Base-by-base conservation (phyloP, 1,140 invertebrate genomes). In the Lepidurus couesii region DNA sequence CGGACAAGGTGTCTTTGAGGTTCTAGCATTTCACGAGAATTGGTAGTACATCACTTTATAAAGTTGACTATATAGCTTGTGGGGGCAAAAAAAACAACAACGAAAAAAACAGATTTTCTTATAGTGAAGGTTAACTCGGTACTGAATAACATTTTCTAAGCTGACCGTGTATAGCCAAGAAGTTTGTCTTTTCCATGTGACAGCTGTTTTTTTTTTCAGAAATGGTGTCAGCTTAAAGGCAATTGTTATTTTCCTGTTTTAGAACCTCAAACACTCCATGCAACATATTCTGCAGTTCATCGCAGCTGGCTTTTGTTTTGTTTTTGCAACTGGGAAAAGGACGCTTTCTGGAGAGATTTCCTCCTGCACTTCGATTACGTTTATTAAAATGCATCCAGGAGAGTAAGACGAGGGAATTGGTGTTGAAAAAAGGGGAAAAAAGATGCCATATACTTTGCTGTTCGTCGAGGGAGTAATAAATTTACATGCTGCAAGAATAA, bases 401-500 rank as follows among this genome's bases (percentile, higher is more conserved):
- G 53, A 65, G 21, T 65, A 65, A 65, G 53, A 13, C 53, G 9
- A 16, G 53, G 53, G 21, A 65, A 65, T 65, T 65, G 53, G 53
- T 65, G 53, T 65, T 21, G 53, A 65, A 65, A 65, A 16, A 65
- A 65, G 53, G 16, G 53, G 8, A 10, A 47, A 65, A 65, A 21
- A 65, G 16, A 21, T 65, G 53, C 53, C 53, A 3, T 65, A 65
- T 65, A 4, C 21, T 65, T 21, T 21, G 53, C 53, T 65, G 53
- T 16, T 65, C 53, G 53, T 65, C 53, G 53, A 65, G 53, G 53
- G 53, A 65, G 53, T 65, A 65, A 65, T 65, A 65, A 65, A 65
- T 65, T 65, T 65, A 65, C 53, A 65, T 65, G 53, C 53, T 65
- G 53, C 53, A 65, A 65, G 53, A 65, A 65, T 65, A 65, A 65